Evolutionary conservation across 2,888 invertebrate genomes (phyloP), one percentile per base, ranked within the genome.

Genomic region (Diarsia brunnea): DNA sequence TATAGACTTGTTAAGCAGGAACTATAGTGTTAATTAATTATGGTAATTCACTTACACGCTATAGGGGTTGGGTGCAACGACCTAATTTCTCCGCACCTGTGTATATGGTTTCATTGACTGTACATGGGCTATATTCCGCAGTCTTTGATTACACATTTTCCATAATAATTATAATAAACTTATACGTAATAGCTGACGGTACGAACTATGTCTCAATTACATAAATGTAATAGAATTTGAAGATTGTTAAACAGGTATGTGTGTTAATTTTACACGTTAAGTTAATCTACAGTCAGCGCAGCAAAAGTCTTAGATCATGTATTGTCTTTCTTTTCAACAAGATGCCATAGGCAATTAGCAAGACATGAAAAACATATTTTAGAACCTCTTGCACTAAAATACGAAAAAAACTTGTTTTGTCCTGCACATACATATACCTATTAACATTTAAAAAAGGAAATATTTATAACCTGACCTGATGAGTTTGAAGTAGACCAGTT

Each of bases 1-100:
- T 64, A 61, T 63, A 68, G 21, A 75, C 73, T 73, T 38, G 84
- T 65, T 60, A n/a, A 80, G 38, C 87, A 88, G 87, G 88, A 87
- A 87, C 79, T 69, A 16, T n/a, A 55, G 45, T 68, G 38, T 66
- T 51, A 75, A 83, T 87, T 81, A 74, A 55, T 72, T 64, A 78
- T 65, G 53, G 66, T 69, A 72, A 79, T 83, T 80, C 14, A 69
- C n/a, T 69, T 38, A 63, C 53, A 77, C 72, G 75, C 63, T 74
- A 65, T 82, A 69, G 8, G 51, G 53, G 70, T 81, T 49, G 51
- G 65, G 75, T 75, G 64, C 43, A 85, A 69, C 49, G 77, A 2
- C 51, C 66, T 63, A 67, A 68, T 85, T 87, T 82, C 73, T 65
- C 72, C 69, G 19, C 71, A 73, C 70, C 19, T 31, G 11, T 60